phyloP scores from a whole-genome alignment of 1,140 invertebrate genomes.

The Nomia melanderi region DNA sequence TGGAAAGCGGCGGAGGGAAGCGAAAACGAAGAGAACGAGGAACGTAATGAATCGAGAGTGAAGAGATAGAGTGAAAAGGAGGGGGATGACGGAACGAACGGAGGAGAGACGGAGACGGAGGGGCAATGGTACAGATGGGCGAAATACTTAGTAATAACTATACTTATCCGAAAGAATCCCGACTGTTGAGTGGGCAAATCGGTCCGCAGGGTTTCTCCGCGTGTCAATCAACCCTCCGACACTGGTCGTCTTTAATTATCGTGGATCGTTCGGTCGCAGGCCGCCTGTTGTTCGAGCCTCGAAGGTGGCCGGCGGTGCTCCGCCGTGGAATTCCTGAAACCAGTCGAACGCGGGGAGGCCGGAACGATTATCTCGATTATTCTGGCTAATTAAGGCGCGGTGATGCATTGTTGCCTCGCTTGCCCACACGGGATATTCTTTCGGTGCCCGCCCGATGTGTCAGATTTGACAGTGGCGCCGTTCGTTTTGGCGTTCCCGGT shows the following conservation, averaged over 20 bases:
- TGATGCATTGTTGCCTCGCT: slow-evolving; percentile 1
- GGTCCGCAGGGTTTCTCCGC: slow-evolving; percentile 45
- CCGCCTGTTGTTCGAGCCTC: slow-evolving; percentile 52
- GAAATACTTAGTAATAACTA: slow-evolving; percentile 51
- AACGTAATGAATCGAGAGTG: too few relatives aligned
- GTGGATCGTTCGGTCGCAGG: slow-evolving; percentile 38
- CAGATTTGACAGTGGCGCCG: too few relatives aligned
- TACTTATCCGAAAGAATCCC: slow-evolving; percentile 47
- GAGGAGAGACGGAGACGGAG: not conserved
- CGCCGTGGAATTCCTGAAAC: slow-evolving; percentile 24
- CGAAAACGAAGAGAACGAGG: not conserved
- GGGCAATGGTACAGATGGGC: not conserved
- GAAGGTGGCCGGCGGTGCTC: slow-evolving; percentile 21
- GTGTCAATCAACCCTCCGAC: slow-evolving; percentile 59
- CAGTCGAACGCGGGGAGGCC: slow-evolving; percentile 10
- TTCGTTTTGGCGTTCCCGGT: too few relatives aligned
- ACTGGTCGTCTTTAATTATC: slow-evolving; percentile 62
- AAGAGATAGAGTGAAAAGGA: not conserved
- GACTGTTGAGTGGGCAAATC: slow-evolving; percentile 37
- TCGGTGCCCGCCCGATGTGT: too few relatives aligned
- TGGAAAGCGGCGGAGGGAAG: not conserved
- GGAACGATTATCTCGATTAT: slow-evolving; percentile 11
- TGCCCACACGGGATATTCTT: too few relatives aligned
- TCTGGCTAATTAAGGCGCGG: slow-evolving; percentile 19
- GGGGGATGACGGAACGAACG: too few relatives aligned